Percentiles rank a stretch among this genome's conserved stretches.
Evolutionary conservation across 1,140 invertebrate species (phyloP).

Genomic region (Aphelinus atriplicis): DNA sequence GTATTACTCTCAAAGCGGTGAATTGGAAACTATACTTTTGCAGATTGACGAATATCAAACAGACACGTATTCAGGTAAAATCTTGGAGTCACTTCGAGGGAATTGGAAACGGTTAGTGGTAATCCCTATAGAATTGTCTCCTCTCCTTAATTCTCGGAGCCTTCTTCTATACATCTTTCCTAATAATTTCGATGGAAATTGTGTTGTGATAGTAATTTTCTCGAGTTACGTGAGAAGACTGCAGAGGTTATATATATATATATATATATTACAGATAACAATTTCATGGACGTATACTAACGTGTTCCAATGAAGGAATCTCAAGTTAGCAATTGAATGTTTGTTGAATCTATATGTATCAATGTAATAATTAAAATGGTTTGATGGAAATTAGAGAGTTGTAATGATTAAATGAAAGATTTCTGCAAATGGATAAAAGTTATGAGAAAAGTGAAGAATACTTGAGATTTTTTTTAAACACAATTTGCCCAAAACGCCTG

Average conservation of each 20-base stretch:
- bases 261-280: no score
- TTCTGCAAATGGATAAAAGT: no score
- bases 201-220: not conserved
- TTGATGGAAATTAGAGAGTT: no score
- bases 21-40: conserved; percentile 5
- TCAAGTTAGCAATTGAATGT: no score
- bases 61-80: conserved; percentile 6
- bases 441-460: no score
- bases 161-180: not conserved
- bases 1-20: not conserved
- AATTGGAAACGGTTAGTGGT: conserved; percentile 27
- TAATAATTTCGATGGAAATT: conserved; percentile 3
- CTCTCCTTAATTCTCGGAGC: not conserved
- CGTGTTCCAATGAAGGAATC: no score
- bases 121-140: conserved; percentile 6
- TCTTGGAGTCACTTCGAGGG: conserved; percentile 12
- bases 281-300: no score
- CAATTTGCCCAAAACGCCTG: no score
- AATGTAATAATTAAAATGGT: no score
- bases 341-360: no score
- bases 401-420: no score
- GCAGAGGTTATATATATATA: not conserved
- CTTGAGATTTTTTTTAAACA: no score
- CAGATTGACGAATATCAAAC: not conserved
- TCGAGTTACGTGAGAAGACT: not conserved